These are phyloP conservation scores for Hiodon alosoides DNA, from an alignment of 2,113 vertebrate genomes.

Conservation along the genomic window DNA sequence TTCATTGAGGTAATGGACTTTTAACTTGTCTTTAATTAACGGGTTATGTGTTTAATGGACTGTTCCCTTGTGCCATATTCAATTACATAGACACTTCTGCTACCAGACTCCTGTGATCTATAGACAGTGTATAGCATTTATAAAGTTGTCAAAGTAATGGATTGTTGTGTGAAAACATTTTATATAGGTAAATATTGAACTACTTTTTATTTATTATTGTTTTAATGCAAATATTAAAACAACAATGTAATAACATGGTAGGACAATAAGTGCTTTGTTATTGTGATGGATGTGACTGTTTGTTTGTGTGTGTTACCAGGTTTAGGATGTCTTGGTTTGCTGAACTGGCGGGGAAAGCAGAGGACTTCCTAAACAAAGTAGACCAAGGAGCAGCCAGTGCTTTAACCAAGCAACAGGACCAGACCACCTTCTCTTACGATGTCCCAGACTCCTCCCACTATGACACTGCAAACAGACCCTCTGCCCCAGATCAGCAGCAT, in stretches of 20 bases:
- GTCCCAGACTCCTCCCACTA: constrained; percentile 50
- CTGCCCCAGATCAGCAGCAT: constrained; percentile 52
- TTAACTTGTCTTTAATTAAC: no score
- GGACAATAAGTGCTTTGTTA: background rate
- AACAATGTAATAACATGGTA: background rate
- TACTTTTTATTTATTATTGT: background rate
- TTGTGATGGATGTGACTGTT: background rate
- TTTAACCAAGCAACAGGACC: constrained; percentile 60
- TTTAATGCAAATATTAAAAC: background rate
- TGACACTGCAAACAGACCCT: constrained; percentile 38
- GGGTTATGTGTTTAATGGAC: no score
- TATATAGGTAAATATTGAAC: no score
- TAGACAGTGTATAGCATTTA: no score
- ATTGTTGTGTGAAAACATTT: no score
- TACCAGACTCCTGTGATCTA: no score
- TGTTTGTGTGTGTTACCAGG: constrained; percentile 23
- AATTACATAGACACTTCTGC: no score
- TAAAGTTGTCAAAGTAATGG: no score
- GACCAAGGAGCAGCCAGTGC: constrained; percentile 92
- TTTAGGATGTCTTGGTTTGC: constrained; percentile 87
- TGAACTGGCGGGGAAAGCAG: constrained; percentile 88
- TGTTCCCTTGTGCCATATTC: no score
- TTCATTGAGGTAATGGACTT: no score
- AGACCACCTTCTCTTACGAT: constrained; percentile 40
- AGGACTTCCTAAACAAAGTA: constrained; percentile 89